Evolutionary conservation across 2,113 vertebrate species (phyloP), one percentile per base, ranked within the genome.

Genomic region (Corynorhinus townsendii): DNA sequence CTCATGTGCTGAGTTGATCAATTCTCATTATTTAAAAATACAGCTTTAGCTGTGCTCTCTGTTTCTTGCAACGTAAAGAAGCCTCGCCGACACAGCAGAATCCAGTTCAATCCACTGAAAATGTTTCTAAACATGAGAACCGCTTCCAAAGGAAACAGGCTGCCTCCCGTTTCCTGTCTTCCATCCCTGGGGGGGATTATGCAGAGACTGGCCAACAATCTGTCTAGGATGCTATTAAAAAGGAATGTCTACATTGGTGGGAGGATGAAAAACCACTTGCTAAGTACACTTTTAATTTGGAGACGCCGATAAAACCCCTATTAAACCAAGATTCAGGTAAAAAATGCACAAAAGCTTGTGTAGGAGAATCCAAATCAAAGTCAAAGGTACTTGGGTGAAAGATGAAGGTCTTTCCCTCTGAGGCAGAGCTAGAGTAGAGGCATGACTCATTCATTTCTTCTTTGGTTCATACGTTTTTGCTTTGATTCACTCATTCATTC

Each of bases 161-260:
- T 4, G 3, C 43, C 56, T 77, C 72, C 68, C 85, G 17, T 24
- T 93, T 52, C 38, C 81, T 4, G 5, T 95, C 73, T 90, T 81
- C 76, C 0, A 0, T 86, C 33, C 40, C 62, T 64, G 33, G 82
- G 96, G 82, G 43, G 92, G 19, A 75, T 47, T 76, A 28, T 35
- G n/a, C 33, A 90, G 73, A 77, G 56, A 43, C 16, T 69, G 59
- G 52, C 35, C 52, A 77, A n/a, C 82, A 62, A 75, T 86, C 94
- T 94, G 88, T 49, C 66, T 35, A 77, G 15, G 45, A 73, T 56
- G 52, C 59, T 94, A 77, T 88, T 77, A 47, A 95, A 91, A 86
- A 92, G 77, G 19, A 6, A 69, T 86, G 72, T 91, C 43, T 52
- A 40, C 59, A 6, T 68, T 45, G 33, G 79, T 62, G 28, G 66